These are phyloP conservation scores for Metellina segmentata DNA, from an alignment of 2,888 invertebrate species.

Conservation along the genomic window DNA sequence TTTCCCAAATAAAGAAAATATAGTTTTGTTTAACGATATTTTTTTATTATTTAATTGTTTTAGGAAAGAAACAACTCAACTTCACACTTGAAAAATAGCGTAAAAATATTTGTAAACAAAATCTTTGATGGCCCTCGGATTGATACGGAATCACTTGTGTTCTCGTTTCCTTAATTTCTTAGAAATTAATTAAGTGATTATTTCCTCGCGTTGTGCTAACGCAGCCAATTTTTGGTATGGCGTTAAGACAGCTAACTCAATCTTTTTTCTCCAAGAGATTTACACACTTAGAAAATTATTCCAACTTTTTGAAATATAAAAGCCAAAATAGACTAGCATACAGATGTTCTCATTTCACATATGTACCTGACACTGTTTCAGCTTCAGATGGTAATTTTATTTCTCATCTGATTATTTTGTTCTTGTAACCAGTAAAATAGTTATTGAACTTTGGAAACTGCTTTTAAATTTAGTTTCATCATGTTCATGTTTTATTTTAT, in stretches of 20 bases:
- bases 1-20: too few species aligned
- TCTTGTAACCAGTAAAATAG: not conserved
- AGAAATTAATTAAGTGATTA: too few species aligned
- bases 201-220: too few species aligned
- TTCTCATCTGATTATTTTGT: not conserved
- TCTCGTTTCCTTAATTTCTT: not conserved
- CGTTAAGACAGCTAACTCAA: constrained; percentile 26
- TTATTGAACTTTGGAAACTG: not conserved
- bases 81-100: too few species aligned
- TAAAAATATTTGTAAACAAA: too few species aligned
- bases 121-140: too few species aligned
- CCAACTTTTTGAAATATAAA: not conserved
- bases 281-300: not conserved
- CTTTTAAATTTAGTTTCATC: too few species aligned
- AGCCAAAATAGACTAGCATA: not conserved
- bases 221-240: not conserved
- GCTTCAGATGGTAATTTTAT: constrained; percentile 82
- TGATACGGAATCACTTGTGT: not conserved
- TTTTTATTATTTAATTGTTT: too few species aligned
- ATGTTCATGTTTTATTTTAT: too few species aligned
- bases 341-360: constrained; percentile 80
- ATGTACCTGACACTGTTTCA: constrained; percentile 82
- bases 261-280: constrained; percentile 8
- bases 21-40: too few species aligned
- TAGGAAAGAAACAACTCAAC: too few species aligned